Evolutionary conservation across 2,797 vertebrate species (phyloP).

Genomic region (Momotus momota): DNA sequence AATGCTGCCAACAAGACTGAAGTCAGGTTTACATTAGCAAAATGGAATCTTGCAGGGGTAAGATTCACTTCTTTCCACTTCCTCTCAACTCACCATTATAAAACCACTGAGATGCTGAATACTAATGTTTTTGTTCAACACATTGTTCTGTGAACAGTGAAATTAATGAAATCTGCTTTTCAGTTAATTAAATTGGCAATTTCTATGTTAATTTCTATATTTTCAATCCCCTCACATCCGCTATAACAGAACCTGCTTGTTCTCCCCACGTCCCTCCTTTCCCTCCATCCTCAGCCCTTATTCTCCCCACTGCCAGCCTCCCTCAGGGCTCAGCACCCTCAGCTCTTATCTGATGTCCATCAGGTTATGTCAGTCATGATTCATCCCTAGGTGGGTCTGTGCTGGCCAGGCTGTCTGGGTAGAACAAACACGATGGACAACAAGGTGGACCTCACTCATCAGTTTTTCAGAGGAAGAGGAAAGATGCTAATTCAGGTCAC

Average conservation of each 20-base stretch:
- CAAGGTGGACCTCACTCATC: background rate
- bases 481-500: background rate
- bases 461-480: background rate
- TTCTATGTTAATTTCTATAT: background rate
- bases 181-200: background rate
- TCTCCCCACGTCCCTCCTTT: background rate
- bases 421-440: background rate
- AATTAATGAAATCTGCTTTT: background rate
- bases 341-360: background rate
- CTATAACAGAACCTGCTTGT: background rate
- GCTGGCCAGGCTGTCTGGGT: background rate
- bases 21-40: background rate
- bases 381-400: background rate
- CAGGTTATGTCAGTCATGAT: accelerated
- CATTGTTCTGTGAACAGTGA: background rate
- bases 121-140: background rate
- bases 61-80: background rate
- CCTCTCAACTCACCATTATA: background rate
- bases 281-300: background rate
- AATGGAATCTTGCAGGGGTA: background rate
- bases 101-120: background rate
- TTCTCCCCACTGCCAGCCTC: background rate
- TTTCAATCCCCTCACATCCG: background rate
- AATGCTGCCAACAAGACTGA: background rate
- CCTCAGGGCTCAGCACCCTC: background rate